Evolutionary conservation across 1,140 invertebrate species (phyloP).

Genomic region (Tetragonula clypearis): DNA sequence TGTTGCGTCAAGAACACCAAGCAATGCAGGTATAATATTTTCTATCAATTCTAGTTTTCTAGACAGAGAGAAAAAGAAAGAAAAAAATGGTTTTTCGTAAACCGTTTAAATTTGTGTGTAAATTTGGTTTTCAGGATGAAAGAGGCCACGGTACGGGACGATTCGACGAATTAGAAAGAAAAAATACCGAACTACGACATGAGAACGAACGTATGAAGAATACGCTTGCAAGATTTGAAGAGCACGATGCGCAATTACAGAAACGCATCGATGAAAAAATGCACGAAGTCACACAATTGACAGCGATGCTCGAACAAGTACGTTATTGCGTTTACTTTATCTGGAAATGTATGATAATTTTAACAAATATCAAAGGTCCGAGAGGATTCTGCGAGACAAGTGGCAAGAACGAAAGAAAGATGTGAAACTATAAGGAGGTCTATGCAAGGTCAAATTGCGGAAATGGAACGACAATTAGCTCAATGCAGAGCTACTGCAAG

Average conservation of each 20-base stretch:
- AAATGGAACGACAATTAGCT: slow-evolving; percentile 86
- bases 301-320: slow-evolving; percentile 85
- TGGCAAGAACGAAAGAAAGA: slow-evolving; percentile 86
- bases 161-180: slow-evolving; percentile 81
- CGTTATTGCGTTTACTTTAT: not conserved
- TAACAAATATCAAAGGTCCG: slow-evolving; percentile 77
- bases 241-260: slow-evolving; percentile 70
- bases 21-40: slow-evolving; percentile 59
- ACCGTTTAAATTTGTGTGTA: not conserved
- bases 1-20: slow-evolving; percentile 70
- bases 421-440: slow-evolving; percentile 84
- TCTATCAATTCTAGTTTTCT: not conserved
- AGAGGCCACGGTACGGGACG: slow-evolving; percentile 77
- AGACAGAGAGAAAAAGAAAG: not conserved
- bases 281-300: slow-evolving; percentile 83
- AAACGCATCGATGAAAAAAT: slow-evolving; percentile 77
- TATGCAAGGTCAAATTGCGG: slow-evolving; percentile 85
- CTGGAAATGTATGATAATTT: not conserved
- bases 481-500: slow-evolving; percentile 84
- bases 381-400: slow-evolving; percentile 87
- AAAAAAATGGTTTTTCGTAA: not conserved
- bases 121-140: slow-evolving; percentile 60
- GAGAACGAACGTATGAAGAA: slow-evolving; percentile 82
- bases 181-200: slow-evolving; percentile 78
- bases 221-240: slow-evolving; percentile 76